These are phyloP conservation scores for Ptyas mucosa DNA, from an alignment of 2,113 vertebrate genomes.

Conservation along the genomic window DNA sequence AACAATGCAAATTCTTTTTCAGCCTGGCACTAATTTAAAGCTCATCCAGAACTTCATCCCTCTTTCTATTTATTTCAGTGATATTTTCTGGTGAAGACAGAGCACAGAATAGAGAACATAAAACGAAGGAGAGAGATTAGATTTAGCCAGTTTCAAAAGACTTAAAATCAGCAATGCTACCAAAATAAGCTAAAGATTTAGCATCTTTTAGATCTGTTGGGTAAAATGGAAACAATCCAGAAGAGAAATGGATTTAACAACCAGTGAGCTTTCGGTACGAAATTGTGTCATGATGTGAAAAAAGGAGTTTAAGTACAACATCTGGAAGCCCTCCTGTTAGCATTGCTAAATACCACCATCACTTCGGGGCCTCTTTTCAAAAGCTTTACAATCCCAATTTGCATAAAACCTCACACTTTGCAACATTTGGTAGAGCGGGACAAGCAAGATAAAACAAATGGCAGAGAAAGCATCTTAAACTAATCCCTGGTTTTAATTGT, in stretches of 20 bases:
- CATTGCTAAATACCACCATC: neutral
- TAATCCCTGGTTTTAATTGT: neutral
- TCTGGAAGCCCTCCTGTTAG: neutral
- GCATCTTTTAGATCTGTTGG: neutral
- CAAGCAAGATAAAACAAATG: neutral
- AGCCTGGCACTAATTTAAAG: neutral
- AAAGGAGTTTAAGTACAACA: neutral
- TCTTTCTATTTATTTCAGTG: neutral
- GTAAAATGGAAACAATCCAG: neutral
- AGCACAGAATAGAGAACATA: neutral
- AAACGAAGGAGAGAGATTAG: neutral
- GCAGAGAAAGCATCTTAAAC: neutral
- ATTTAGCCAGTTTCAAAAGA: neutral
- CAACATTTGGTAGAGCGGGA: neutral
- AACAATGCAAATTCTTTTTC: neutral
- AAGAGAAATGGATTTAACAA: neutral
- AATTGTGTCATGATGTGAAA: neutral
- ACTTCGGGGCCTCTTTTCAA: neutral
- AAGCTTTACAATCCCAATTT: neutral
- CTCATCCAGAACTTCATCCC: neutral
- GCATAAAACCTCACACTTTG: neutral
- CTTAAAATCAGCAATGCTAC: neutral
- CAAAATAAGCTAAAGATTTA: neutral
- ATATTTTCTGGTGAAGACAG: neutral
- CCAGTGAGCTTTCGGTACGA: too few relatives aligned